These are phyloP conservation scores for Coptotermes formosanus DNA, from an alignment of 1,140 invertebrate species.

Conservation along the genomic window DNA sequence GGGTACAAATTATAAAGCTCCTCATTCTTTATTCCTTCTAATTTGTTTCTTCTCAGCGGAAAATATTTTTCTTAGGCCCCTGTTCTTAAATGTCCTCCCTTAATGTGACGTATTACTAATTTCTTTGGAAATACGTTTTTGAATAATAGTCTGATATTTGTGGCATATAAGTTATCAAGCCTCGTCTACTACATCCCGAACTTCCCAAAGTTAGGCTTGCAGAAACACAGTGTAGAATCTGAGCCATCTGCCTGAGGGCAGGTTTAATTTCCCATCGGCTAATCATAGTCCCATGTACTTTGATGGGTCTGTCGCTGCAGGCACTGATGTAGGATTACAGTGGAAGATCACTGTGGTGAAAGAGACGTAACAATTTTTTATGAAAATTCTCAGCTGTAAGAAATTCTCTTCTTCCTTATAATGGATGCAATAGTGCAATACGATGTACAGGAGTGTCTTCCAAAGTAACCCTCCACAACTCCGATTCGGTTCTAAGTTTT, in stretches of 20 bases:
- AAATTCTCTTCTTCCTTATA: background rate
- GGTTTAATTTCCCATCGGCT: background rate
- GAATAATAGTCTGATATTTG: too few species aligned
- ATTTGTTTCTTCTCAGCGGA: too few species aligned
- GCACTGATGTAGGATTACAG: background rate
- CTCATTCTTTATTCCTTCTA: too few species aligned
- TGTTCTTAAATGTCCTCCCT: too few species aligned
- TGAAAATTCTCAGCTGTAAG: background rate
- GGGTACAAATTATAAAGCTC: too few species aligned
- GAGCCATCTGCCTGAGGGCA: background rate
- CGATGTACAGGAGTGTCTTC: background rate
- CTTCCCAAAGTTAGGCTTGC: too few species aligned
- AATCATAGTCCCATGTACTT: background rate
- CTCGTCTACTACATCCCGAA: too few species aligned
- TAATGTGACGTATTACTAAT: too few species aligned
- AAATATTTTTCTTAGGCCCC: too few species aligned
- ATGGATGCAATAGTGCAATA: slow-evolving; percentile 7
- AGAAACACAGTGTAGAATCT: too few species aligned
- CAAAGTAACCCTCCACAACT: background rate
- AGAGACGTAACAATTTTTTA: background rate
- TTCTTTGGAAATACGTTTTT: too few species aligned
- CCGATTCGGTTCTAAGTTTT: background rate
- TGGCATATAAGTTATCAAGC: too few species aligned
- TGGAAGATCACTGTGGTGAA: background rate
- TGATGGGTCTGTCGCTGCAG: background rate